Evolutionary conservation across 2,113 vertebrate species (phyloP), one percentile per base, ranked within the genome.

Genomic region (Nothobranchius furzeri): DNA sequence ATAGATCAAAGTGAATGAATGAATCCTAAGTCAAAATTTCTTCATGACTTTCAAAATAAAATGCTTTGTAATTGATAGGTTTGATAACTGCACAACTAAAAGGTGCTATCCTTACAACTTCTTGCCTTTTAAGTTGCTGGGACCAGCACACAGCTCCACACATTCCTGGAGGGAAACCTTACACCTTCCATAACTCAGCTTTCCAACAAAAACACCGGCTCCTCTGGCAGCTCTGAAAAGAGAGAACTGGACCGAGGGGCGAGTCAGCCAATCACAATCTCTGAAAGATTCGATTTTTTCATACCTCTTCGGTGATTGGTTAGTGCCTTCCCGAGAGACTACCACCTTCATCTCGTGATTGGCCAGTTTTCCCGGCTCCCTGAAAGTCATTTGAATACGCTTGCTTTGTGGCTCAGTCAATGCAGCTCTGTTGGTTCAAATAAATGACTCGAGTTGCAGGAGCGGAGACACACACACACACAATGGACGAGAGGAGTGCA

Each of bases 381-480:
- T 64, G 79, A 65, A 78, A 68, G 61, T 88, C 73, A 90, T 87
- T 91, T 88, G 88, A 90, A 92, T 88, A 90, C 86, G 86, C 78
- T 78, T 84, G 53, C 76, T 89, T 68, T 75, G 82, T 65, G 65
- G 54, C 58, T 76, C 72, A 66, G 45, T 66, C 64, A 50, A 52
- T 58, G 30, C 70, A 0, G 49, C 62, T 62, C 69, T 43, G 73
- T 70, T 70, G 64, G 66, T 75, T 80, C 79, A 81, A 82, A 85
- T 54, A 81, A 79, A 54, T 53, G 60, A 78, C 51, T 86, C 54
- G 55, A 65, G 64, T 59, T 73, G 35, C 53, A 62, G 43, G 13
- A 75, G 43, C 12, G 17, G 52, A 77, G 45, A n/a, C n/a, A n/a
- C 20, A 20, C 20, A 30, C 30, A 24, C 53, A 57, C 63, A 83